Percentiles rank a stretch among this genome's conserved stretches.
Conservation (phyloP, 2,113 vertebrate genomes). For the Pachyramphus minor region DNA sequence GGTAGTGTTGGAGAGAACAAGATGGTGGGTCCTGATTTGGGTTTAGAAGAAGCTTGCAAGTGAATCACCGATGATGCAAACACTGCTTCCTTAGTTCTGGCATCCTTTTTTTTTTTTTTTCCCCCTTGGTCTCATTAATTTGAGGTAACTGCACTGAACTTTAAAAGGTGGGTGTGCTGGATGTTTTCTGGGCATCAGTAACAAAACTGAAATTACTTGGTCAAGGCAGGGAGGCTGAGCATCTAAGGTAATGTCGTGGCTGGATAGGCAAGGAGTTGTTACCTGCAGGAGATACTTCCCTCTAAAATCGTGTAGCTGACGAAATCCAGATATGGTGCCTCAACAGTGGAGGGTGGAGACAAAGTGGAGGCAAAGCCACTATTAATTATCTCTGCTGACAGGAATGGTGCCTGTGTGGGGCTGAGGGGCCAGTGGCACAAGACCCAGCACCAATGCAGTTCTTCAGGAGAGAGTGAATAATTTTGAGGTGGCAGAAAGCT, state of each 20-base stretch:
- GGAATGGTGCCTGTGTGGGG: neutral
- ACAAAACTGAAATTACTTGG: neutral
- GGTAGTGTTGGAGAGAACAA: neutral
- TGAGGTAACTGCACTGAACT: neutral
- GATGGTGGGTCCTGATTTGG: neutral
- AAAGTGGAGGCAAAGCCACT: neutral
- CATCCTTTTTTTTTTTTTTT: accelerated
- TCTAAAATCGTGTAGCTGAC: neutral
- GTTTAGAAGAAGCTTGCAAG: neutral
- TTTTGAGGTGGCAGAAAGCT: neutral
- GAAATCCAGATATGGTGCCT: accelerated
- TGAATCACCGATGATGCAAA: neutral
- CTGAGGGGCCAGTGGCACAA: neutral
- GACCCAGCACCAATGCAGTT: neutral
- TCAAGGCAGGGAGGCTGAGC: neutral
- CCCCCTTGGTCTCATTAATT: neutral
- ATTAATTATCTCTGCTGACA: accelerated
- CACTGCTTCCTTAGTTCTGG: neutral
- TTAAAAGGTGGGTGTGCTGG: neutral
- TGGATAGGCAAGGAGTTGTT: neutral
- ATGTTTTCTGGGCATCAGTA: neutral
- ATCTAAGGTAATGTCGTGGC: neutral
- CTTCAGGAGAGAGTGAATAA: neutral
- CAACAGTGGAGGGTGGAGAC: too few species aligned
- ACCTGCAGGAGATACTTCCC: neutral